phyloP scores from a whole-genome alignment of 2,113 vertebrate genomes.

The Pygathrix nemaeus region DNA sequence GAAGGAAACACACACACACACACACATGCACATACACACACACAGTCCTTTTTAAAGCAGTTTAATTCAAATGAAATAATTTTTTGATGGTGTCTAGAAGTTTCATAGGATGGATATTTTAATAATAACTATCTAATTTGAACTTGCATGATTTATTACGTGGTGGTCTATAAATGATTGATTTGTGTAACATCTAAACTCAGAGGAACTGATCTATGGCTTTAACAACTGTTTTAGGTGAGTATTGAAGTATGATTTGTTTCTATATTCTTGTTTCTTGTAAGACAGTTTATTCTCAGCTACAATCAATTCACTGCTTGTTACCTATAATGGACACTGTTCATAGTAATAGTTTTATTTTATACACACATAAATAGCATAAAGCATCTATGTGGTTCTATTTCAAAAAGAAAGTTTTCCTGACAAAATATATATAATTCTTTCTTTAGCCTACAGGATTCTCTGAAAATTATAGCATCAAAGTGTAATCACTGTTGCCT shows the following conservation, averaged over 20 bases:
- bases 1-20: neutral
- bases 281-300: neutral
- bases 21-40: neutral
- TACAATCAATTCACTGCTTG: neutral
- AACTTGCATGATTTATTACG: neutral
- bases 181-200: neutral
- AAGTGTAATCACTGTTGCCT: neutral
- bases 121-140: neutral
- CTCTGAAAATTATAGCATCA: neutral
- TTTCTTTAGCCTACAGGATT: neutral
- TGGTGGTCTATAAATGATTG: neutral
- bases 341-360: neutral
- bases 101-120: neutral
- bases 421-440: neutral
- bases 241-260: neutral
- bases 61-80: slow-evolving; percentile 1
- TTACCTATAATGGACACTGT: neutral
- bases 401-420: neutral
- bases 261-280: neutral
- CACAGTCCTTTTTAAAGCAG: neutral
- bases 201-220: neutral
- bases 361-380: neutral
- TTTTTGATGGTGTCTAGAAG: neutral
- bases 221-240: neutral
- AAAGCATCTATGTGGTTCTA: neutral